Base-by-base conservation (phyloP, 2,888 invertebrate species). In the Ormyrus thymus region DNA sequence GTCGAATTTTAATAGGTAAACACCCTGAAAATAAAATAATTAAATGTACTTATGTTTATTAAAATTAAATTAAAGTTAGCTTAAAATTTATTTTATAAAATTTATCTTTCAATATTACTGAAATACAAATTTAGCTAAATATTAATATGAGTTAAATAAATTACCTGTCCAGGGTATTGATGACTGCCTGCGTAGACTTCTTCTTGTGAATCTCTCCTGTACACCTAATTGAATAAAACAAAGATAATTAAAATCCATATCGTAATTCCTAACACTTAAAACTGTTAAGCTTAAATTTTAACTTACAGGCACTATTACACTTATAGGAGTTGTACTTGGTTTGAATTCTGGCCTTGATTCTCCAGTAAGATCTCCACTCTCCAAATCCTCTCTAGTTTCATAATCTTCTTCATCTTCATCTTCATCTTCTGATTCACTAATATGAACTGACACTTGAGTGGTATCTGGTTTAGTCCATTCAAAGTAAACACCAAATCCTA, bases 141-240 rank as follows among this genome's bases (percentile, higher is more conserved):
- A 58, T 46, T 55, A 10, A n/a, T 51, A 65, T n/a, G n/a, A 70
- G 8, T 53, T 70, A 50, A 48, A 58, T 11, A 11, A 56, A 68
- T 83, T 81, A 89, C 89, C 86, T 89, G 88, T 51, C 98, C 98
- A 0, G 99, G 99, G 91, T 99, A 99, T 71, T 94, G 93, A 91
- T 99, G 99, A 79, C 97, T 97, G 9, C 98, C 98, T n/a, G 97
- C 98, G 88, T 98, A 98, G 0, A 99, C 98, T 91, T 93, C 98
- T 84, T 95, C 96, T 88, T 98, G 98, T 85, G 98, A 98, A 90
- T 99, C 99, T 81, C 99, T 93, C 86, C 99, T 93, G 91, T 97
- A 99, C 50, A 99, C 96, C 75, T 99, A 98, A 53, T 69, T 45
- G 61, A 46, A 69, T 66, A 66, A 46, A 29, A 43, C 13, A 51